Percentiles rank a stretch among this genome's conserved stretches.
Conservation (phyloP, 2,888 invertebrate genomes). For the Teleogryllus oceanicus region DNA sequence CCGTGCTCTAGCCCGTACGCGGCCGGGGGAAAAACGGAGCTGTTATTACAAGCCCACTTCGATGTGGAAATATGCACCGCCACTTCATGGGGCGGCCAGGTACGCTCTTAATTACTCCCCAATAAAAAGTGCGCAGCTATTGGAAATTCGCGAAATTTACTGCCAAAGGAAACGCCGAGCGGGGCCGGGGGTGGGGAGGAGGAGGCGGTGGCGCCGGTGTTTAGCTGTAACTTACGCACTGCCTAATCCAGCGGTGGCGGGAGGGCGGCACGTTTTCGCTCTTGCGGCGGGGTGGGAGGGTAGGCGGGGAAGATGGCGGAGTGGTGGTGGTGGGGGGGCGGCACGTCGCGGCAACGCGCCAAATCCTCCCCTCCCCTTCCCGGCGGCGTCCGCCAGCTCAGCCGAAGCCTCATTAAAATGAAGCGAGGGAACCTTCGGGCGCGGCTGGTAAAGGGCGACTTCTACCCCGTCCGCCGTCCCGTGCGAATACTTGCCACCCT, state of each 20-base stretch:
- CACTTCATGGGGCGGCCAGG: not conserved
- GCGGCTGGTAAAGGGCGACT: too few relatives aligned
- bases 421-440: not conserved
- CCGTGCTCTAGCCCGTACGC: not conserved
- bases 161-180: not conserved
- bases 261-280: not conserved
- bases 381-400: not conserved
- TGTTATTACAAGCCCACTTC: slow-evolving; percentile 4
- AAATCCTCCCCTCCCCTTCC: not conserved
- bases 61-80: slow-evolving; percentile 9
- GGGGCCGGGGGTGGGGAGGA: not conserved
- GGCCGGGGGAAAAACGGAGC: not conserved
- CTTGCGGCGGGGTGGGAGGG: too few relatives aligned
- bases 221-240: not conserved
- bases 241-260: not conserved
- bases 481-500: too few relatives aligned
- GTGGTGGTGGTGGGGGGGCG: not conserved
- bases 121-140: not conserved
- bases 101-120: not conserved
- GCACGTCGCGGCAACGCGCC: not conserved
- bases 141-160: slow-evolving; percentile 18
- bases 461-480: too few relatives aligned
- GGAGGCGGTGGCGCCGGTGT: not conserved
- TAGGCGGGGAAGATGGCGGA: not conserved
- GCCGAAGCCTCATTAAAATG: not conserved